phyloP scores from a whole-genome alignment of 2,113 vertebrate genomes.

The Coturnix japonica region DNA sequence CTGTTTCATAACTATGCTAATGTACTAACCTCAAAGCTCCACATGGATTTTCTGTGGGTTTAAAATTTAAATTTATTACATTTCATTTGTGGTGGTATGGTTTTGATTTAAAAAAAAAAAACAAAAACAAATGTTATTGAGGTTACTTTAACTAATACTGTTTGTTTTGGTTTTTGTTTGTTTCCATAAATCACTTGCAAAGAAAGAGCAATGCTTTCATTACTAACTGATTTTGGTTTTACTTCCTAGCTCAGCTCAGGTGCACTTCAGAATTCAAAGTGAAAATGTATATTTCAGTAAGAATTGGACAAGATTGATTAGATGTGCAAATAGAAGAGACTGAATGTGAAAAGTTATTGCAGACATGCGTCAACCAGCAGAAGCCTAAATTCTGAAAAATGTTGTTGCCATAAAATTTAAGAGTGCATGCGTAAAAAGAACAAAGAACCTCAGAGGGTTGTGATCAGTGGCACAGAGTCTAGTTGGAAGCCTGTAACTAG shows the following conservation, averaged over 20 bases:
- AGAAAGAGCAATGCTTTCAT: neutral
- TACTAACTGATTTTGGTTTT: neutral
- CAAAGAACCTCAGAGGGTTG: no score
- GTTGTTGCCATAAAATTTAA: neutral
- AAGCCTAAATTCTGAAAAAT: neutral
- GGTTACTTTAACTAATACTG: neutral
- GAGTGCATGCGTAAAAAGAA: no score
- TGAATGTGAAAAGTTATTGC: neutral
- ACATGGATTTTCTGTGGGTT: neutral
- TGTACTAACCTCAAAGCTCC: constrained; percentile 16
- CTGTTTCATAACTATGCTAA: constrained; percentile 50
- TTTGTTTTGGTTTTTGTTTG: no score
- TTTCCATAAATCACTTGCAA: neutral
- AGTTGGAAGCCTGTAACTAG: no score
- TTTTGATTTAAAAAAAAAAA: neutral
- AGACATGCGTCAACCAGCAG: neutral
- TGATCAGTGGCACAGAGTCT: no score
- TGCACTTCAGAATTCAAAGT: rapidly evolving
- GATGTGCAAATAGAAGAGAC: neutral
- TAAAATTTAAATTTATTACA: neutral
- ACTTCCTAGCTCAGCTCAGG: neutral
- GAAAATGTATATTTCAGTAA: neutral
- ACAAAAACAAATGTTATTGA: neutral
- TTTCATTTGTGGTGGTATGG: neutral
- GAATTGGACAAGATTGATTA: neutral